phyloP scores from a whole-genome alignment of 2,113 vertebrate species.

The Clarias gariepinus region DNA sequence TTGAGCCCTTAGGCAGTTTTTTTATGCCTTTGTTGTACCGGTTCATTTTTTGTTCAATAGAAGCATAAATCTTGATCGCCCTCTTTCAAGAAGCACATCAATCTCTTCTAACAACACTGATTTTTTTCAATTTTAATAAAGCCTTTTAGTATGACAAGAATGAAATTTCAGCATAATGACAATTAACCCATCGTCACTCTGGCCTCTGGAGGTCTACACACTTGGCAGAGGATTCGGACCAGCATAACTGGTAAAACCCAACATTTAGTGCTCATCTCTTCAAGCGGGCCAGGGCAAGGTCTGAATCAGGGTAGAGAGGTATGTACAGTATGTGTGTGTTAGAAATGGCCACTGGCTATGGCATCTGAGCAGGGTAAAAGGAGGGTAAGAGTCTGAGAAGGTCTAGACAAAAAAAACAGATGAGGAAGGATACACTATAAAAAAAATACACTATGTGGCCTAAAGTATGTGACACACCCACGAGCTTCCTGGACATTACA shows the following conservation, averaged over 20 bases:
- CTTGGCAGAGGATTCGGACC: not conserved
- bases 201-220: not conserved
- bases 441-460: not conserved
- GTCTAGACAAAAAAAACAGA: not conserved
- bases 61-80: constrained; percentile 12
- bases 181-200: not conserved
- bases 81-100: not conserved
- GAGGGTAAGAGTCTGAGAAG: not conserved
- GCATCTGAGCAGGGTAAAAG: not conserved
- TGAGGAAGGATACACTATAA: not conserved
- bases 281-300: too few species aligned
- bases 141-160: constrained; percentile 1
- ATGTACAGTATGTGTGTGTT: constrained; percentile 24
- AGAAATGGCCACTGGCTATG: constrained; percentile 25
- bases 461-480: not conserved
- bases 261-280: too few species aligned
- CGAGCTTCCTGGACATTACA: not conserved
- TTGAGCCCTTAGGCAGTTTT: constrained; percentile 30
- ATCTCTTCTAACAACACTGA: constrained; percentile 25
- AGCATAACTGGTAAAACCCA: not conserved
- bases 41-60: constrained; percentile 25
- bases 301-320: constrained; percentile 14
- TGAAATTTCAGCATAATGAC: constrained; percentile 14
- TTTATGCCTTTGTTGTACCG: constrained; percentile 19
- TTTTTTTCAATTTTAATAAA: constrained; percentile 38